Evolutionary conservation across 2,797 vertebrate species (phyloP).

Genomic region (Schizothorax lantsangensis): DNA sequence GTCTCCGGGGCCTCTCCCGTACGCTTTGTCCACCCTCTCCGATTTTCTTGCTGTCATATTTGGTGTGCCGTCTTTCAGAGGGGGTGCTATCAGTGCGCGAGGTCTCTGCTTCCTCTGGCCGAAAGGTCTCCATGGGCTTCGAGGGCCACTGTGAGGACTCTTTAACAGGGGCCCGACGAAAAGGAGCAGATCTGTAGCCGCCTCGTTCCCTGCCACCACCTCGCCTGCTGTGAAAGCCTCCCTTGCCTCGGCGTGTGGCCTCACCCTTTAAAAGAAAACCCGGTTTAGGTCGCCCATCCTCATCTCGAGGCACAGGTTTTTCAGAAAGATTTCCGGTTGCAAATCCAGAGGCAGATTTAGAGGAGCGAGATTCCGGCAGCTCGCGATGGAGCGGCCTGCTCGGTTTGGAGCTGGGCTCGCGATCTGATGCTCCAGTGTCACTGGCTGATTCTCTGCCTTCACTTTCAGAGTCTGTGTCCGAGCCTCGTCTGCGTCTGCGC

Average conservation of each 20-base stretch:
- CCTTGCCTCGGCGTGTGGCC: constrained; percentile 91
- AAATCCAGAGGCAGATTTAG: constrained; percentile 66
- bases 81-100: constrained; percentile 69
- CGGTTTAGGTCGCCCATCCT: constrained; percentile 90
- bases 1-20: constrained; percentile 88
- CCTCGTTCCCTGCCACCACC: constrained; percentile 87
- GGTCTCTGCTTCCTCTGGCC: constrained; percentile 86
- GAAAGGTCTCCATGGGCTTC: constrained; percentile 86
- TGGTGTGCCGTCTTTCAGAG: constrained; percentile 78
- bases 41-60: constrained; percentile 91
- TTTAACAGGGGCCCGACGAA: constrained; percentile 83
- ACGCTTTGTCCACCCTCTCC: constrained; percentile 84
- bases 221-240: constrained; percentile 88
- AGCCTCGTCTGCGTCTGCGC: constrained; percentile 90
- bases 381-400: constrained; percentile 76
- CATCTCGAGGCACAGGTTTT: constrained; percentile 73
- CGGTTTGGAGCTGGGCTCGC: constrained; percentile 86
- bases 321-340: constrained; percentile 73
- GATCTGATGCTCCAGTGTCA: constrained; percentile 92
- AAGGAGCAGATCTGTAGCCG: constrained; percentile 84
- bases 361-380: constrained; percentile 70
- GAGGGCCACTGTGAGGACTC: constrained; percentile 85
- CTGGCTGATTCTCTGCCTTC: constrained; percentile 96
- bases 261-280: constrained; percentile 98
- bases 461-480: constrained; percentile 96